Conservation (phyloP, 2,113 vertebrate species). For the Colossoma macropomum region DNA sequence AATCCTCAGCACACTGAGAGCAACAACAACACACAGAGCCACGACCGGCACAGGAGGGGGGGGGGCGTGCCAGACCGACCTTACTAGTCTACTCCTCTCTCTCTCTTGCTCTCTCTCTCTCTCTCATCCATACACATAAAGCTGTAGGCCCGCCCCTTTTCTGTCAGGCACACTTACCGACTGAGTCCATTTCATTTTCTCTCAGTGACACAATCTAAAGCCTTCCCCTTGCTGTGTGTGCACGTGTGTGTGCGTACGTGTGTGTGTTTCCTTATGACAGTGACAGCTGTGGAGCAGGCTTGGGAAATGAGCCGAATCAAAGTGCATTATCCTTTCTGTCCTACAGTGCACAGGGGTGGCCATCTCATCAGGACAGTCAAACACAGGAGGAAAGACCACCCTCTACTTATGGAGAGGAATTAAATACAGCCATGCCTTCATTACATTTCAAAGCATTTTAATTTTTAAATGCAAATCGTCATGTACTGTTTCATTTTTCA, state of each 20-base stretch:
- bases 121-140: constrained; percentile 16
- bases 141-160: constrained; percentile 29
- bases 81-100: constrained; percentile 13
- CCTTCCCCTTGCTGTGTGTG: neutral
- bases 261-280: neutral
- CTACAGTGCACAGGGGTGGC: neutral
- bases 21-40: neutral
- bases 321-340: constrained; percentile 59
- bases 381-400: neutral
- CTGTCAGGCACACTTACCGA: constrained; percentile 12
- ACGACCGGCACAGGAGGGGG: constrained; percentile 4
- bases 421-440: too few relatives aligned
- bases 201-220: constrained; percentile 15
- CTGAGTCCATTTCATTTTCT: constrained; percentile 38
- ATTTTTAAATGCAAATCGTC: too few relatives aligned
- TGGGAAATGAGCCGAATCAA: constrained; percentile 48
- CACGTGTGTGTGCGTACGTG: neutral
- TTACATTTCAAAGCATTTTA: too few relatives aligned
- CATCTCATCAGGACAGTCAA: neutral
- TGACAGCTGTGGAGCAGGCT: constrained; percentile 52
- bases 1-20: constrained; percentile 8
- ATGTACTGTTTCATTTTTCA: too few relatives aligned
- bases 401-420: too few relatives aligned
- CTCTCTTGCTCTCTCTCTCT: constrained; percentile 24
- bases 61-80: neutral